Evolutionary conservation across 2,888 invertebrate species (phyloP).

Genomic region (Oscheius sp.): DNA sequence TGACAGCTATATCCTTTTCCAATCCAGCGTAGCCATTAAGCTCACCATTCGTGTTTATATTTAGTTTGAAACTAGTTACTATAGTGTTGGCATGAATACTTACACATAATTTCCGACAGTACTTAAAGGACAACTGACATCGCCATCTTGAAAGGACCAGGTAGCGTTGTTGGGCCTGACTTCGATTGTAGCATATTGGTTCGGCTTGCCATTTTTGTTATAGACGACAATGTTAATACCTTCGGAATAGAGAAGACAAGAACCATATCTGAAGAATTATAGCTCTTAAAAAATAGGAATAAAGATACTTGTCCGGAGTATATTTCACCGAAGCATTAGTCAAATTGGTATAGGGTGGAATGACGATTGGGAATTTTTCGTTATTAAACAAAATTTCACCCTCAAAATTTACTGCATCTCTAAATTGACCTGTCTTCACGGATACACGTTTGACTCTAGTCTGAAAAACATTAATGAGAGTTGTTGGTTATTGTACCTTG

Average conservation of each 20-base stretch:
- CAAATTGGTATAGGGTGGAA: constrained; percentile 37
- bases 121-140: constrained; percentile 31
- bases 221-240: constrained; percentile 49
- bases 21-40: constrained; percentile 29
- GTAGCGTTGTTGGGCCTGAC: constrained; percentile 32
- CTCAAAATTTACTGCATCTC: too few species aligned
- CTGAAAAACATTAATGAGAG: constrained; percentile 7
- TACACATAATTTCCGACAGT: constrained; percentile 38
- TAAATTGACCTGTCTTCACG: constrained; percentile 12
- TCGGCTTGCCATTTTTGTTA: neutral
- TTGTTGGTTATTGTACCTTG: constrained; percentile 17
- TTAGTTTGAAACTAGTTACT: constrained; percentile 40
- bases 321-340: neutral
- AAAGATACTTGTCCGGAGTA: neutral
- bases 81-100: constrained; percentile 20
- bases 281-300: neutral
- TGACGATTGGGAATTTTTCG: constrained; percentile 33
- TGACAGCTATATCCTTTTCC: constrained; percentile 23
- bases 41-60: constrained; percentile 6
- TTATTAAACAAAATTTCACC: neutral
- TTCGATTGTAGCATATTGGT: constrained; percentile 25
- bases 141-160: constrained; percentile 29
- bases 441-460: constrained; percentile 54
- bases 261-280: constrained; percentile 9
- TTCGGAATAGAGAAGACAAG: constrained; percentile 56